These are phyloP conservation scores for Monoplex corrugatus DNA, from an alignment of 2,888 invertebrate species.

Conservation along the genomic window DNA sequence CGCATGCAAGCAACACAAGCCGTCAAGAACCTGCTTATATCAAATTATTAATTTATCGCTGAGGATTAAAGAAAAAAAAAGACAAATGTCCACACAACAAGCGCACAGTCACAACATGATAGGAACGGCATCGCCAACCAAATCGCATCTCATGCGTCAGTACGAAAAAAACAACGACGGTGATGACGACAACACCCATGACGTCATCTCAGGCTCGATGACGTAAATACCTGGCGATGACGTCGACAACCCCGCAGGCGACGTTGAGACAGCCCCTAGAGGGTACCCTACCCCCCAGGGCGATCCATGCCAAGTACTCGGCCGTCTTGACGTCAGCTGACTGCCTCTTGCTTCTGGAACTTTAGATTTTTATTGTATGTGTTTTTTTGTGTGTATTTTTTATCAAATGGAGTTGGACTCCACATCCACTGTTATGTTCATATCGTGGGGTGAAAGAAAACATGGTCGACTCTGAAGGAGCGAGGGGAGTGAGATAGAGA, in stretches of 20 bases:
- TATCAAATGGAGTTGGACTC: too few relatives aligned
- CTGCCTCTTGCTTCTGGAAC: constrained; percentile 64
- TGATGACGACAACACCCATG: not conserved
- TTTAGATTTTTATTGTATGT: too few relatives aligned
- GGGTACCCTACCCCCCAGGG: constrained; percentile 60
- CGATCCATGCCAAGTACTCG: constrained; percentile 66
- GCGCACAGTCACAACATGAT: too few relatives aligned
- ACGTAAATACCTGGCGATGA: constrained; percentile 46
- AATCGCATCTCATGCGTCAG: not conserved
- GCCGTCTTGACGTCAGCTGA: constrained; percentile 64
- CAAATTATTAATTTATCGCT: too few relatives aligned
- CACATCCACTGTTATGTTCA: too few relatives aligned
- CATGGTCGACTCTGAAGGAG: not conserved
- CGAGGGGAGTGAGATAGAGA: not conserved
- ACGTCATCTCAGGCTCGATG: constrained; percentile 27
- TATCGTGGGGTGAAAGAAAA: not conserved
- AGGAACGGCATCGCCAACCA: not conserved
- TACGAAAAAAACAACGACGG: too few relatives aligned
- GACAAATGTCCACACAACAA: too few relatives aligned
- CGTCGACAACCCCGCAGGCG: constrained; percentile 66
- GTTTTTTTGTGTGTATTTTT: too few relatives aligned
- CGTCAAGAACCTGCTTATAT: too few relatives aligned
- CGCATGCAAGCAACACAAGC: too few relatives aligned
- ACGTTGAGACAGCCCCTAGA: constrained; percentile 59
- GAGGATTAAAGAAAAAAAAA: too few relatives aligned